Base-by-base conservation (phyloP, 1,140 invertebrate species). In the Drosophila rhopaloa region DNA sequence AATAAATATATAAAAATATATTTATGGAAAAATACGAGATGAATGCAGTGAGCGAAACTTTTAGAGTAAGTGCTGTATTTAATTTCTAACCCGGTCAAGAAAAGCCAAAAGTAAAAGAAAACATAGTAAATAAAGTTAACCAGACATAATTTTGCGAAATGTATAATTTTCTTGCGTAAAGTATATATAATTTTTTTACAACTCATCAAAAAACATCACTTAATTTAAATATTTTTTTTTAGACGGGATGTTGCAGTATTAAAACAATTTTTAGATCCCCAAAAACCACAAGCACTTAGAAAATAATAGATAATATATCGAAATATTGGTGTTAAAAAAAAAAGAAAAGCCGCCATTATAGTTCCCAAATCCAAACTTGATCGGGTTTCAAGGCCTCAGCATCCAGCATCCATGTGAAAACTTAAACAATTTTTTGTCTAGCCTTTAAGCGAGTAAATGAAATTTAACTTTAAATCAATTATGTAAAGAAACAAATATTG, bases 331-430 rank as follows among this genome's bases (percentile, higher is more conserved):
- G 24, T 3, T 50, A 0, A 0, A 14, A 32, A n/a, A 47, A 27
- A 9, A 19, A 44, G 14, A 7, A 46, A 19, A 11, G 5, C 16
- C 44, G 11, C 44, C 44, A 24, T 0, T 14, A 50, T 16, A 35
- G 50, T 51, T 37, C 9, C 24, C 14, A 54, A 37, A 44, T 46
- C 50, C n/a, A 38, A 68, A 59, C 62, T 78, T 68, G 81, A 81
- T 61, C 81, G 77, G 73, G 55, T 62, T 48, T 2, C 9, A 38
- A 27, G 43, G 13, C 2, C n/a, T 43, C 44, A 55, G 62, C 62
- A 67, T 62, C 51, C 70, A 75, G 74, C 74, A 78, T 79, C 43
- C 81, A 76, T 86, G 83, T 86, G 83, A 79, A 86, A 79, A 70
- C 44, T 59, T 68, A 40, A 54, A 65, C 70, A 63, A 71, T 86